Evolutionary conservation across 1,140 invertebrate genomes (phyloP).

Genomic region (Elymnias hypermnestra): DNA sequence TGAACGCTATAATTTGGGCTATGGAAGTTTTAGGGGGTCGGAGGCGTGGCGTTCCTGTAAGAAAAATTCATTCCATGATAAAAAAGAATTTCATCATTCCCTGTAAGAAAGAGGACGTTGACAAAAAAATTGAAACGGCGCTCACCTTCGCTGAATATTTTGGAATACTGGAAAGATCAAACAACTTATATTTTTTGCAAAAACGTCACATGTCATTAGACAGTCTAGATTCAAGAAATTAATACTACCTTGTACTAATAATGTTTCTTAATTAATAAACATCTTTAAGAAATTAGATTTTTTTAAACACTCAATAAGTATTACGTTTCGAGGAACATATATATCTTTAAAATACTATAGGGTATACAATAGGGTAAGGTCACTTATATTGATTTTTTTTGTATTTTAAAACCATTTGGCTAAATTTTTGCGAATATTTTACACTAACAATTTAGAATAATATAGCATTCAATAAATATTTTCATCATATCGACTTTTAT

Average conservation of each 20-base stretch:
- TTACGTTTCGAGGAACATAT: too few species aligned
- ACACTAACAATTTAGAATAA: neutral
- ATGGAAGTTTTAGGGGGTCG: slow-evolving; percentile 28
- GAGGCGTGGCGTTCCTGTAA: slow-evolving; percentile 22
- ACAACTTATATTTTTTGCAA: slow-evolving; percentile 25
- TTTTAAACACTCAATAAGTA: too few species aligned
- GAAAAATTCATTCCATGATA: slow-evolving; percentile 28
- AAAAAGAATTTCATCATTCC: slow-evolving; percentile 32
- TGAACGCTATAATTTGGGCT: slow-evolving; percentile 34
- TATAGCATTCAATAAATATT: too few species aligned
- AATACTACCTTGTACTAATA: too few species aligned
- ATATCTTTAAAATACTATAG: too few species aligned
- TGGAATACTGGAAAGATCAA: slow-evolving; percentile 25
- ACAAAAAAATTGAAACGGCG: slow-evolving; percentile 33
- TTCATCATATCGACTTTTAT: too few species aligned
- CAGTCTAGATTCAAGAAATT: neutral
- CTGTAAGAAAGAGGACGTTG: slow-evolving; percentile 25
- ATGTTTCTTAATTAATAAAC: too few species aligned
- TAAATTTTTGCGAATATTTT: too few species aligned
- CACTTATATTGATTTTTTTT: too few species aligned
- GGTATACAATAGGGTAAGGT: too few species aligned
- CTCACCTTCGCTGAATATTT: slow-evolving; percentile 28
- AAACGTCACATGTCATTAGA: neutral
- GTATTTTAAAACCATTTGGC: too few species aligned
- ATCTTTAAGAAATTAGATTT: too few species aligned